Evolutionary conservation across 2,797 vertebrate species (phyloP), one percentile per base, ranked within the genome.

Genomic region (Clamator glandarius): DNA sequence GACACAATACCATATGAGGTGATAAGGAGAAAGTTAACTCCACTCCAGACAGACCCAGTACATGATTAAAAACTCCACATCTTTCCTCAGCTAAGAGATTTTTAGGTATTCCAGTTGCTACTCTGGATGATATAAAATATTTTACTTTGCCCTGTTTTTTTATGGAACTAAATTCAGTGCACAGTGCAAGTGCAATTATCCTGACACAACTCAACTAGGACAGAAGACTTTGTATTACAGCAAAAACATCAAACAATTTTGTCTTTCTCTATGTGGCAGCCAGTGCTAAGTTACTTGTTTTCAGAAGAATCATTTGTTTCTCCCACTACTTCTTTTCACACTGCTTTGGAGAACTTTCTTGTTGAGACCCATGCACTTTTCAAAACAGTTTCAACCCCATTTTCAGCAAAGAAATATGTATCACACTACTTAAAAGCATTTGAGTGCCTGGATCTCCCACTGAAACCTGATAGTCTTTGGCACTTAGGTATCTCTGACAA

Each of bases 41-140:
- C n/a, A 59, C 9, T 2, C 0, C 8, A 68, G 31, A 8, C 25
- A 80, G 59, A 54, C 1, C 2, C 5, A 28, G n/a, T 17, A 51
- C 15, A 7, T 41, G 20, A 61, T 33, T 66, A 52, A 82, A 78
- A 70, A 20, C 25, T 35, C 23, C 5, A 5, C 1, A 4, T 26
- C 33, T 62, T 84, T 59, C 41, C 26, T 36, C 14, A 29, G 1
- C 19, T 36, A 23, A 35, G 6, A 5, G 5, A 18, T 48, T 74
- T 74, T 58, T 44, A 29, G 17, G 20, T 61, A 17, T 68, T 72
- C 72, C 33, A 33, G 3, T 52, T 3, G 3, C 21, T 10, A 39
- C 39, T 39, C 39, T 39, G 39, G 9, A 39, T 39, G 39, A 39
- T 12, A 12, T 39, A 31, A 69, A 70, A 24, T 46, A 24, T 67